These are phyloP conservation scores for Sebastes trivittatus DNA, from an alignment of 2,797 vertebrate species.

Conservation along the genomic window DNA sequence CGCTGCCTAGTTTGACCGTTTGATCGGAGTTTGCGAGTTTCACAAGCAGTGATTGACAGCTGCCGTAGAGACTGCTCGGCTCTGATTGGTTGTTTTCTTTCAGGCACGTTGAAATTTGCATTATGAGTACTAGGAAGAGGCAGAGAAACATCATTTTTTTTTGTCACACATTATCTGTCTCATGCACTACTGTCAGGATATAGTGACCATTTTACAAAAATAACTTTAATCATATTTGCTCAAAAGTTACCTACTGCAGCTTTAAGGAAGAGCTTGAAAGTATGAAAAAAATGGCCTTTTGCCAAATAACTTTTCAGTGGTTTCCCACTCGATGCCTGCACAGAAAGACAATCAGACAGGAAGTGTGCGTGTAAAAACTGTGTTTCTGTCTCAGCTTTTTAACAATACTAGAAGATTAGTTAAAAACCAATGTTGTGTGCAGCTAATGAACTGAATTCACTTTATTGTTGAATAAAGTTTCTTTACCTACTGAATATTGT, in stretches of 20 bases:
- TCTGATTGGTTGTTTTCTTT: no score
- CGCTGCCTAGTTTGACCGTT: no score
- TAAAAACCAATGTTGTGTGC: constrained; percentile 53
- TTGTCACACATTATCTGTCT: no score
- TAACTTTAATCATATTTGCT: no score
- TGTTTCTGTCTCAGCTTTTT: constrained; percentile 30
- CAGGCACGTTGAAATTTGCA: no score
- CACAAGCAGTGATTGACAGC: no score
- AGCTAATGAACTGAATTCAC: constrained; percentile 69
- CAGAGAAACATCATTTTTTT: neutral
- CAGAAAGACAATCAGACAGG: constrained; percentile 76
- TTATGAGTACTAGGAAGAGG: no score
- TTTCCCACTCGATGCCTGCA: constrained; percentile 42
- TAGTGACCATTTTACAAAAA: no score
- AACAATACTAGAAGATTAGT: constrained; percentile 39
- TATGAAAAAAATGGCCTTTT: neutral
- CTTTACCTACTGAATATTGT: constrained; percentile 62
- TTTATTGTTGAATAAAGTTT: constrained; percentile 82
- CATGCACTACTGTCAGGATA: no score
- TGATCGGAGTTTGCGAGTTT: no score
- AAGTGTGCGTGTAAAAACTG: constrained; percentile 31
- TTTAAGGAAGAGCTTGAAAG: neutral
- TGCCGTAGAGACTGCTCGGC: no score
- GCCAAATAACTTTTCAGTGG: constrained; percentile 31
- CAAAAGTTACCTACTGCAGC: no score